phyloP scores from a whole-genome alignment of 1,140 invertebrate species.

The Centruroides sculpturatus region DNA sequence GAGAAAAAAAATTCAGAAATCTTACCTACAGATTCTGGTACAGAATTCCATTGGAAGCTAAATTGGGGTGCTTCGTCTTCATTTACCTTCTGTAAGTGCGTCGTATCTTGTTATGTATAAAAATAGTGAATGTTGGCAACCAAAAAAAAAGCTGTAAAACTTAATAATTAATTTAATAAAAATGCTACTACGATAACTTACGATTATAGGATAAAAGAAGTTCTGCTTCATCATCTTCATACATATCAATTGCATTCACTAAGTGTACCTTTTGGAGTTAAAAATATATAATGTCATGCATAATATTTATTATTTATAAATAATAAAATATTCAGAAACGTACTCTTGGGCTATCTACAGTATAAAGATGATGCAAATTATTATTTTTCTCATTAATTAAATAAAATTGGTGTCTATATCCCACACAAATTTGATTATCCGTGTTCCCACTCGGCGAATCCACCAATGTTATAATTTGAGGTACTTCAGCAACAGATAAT shows the following conservation, averaged over 20 bases:
- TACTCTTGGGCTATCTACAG: slow-evolving; percentile 45
- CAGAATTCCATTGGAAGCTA: slow-evolving; percentile 77
- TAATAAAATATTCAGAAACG: too few species aligned
- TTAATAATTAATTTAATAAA: neutral
- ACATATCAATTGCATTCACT: slow-evolving; percentile 62
- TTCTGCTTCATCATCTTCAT: slow-evolving; percentile 71
- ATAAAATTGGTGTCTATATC: slow-evolving; percentile 68
- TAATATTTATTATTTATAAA: too few species aligned
- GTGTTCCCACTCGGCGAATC: slow-evolving; percentile 38
- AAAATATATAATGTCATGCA: too few species aligned
- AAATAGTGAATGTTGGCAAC: neutral
- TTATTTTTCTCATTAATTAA: slow-evolving; percentile 54
- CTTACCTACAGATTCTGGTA: slow-evolving; percentile 60
- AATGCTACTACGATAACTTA: slow-evolving; percentile 34
- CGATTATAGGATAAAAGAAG: slow-evolving; percentile 70
- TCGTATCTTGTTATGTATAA: slow-evolving; percentile 46
- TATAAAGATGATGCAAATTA: slow-evolving; percentile 42
- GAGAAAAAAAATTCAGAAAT: neutral
- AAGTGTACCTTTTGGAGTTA: slow-evolving; percentile 32
- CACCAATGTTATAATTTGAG: slow-evolving; percentile 57
- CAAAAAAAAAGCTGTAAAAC: too few species aligned
- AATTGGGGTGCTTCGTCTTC: slow-evolving; percentile 53
- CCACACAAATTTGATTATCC: slow-evolving; percentile 58
- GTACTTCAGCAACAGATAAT: slow-evolving; percentile 51
- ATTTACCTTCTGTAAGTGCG: slow-evolving; percentile 67